Conservation (phyloP, 2,888 invertebrate genomes). For the Troides aeacus region DNA sequence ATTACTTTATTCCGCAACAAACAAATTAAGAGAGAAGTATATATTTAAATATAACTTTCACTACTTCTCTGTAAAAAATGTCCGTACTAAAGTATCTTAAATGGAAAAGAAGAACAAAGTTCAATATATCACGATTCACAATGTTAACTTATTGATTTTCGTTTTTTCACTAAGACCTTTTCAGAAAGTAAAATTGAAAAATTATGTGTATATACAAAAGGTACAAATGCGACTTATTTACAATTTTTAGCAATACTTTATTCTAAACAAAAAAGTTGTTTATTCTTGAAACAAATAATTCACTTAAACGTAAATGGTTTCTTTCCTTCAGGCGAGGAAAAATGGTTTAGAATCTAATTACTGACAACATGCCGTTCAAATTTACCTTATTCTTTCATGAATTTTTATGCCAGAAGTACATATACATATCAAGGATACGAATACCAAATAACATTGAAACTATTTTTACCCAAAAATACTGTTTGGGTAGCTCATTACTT, state of each 20-base stretch:
- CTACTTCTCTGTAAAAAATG: background rate
- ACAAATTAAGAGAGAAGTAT: background rate
- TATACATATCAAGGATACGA: background rate
- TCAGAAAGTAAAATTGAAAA: no score
- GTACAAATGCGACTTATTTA: background rate
- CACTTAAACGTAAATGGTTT: background rate
- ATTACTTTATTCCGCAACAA: background rate
- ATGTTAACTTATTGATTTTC: no score
- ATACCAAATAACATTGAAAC: background rate
- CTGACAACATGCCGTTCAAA: background rate
- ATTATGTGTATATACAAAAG: background rate
- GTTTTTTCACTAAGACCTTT: no score
- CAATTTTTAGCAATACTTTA: background rate
- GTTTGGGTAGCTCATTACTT: no score
- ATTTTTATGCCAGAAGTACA: background rate
- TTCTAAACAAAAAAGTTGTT: background rate
- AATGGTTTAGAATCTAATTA: background rate
- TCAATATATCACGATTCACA: no score
- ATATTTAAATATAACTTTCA: background rate
- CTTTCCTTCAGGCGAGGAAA: background rate
- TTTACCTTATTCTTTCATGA: background rate
- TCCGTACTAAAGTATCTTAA: no score
- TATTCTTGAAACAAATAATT: background rate
- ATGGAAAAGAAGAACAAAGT: background rate
- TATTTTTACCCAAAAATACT: no score